Evolutionary conservation across 2,888 invertebrate genomes (phyloP).

Genomic region (Rhagonycha fulva): DNA sequence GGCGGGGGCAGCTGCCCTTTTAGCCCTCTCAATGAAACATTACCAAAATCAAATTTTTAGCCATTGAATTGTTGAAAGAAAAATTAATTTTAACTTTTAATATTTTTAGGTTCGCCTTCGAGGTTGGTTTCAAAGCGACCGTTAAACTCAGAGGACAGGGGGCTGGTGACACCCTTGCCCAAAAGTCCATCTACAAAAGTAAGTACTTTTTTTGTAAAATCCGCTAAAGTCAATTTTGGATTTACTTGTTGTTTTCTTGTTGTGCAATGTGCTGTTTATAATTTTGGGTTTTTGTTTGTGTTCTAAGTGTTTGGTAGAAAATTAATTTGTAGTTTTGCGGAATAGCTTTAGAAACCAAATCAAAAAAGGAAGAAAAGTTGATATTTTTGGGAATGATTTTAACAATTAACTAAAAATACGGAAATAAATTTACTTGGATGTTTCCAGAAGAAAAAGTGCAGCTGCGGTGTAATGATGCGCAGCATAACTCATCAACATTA

Average conservation of each 20-base stretch:
- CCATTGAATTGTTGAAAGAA: too few species aligned
- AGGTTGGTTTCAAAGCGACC: slow-evolving; percentile 58
- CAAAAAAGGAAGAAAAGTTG: background rate
- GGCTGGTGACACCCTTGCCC: slow-evolving; percentile 53
- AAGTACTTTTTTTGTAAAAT: slow-evolving; percentile 30
- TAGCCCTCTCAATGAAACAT: too few species aligned
- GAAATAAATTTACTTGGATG: background rate
- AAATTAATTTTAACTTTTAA: background rate
- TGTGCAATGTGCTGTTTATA: slow-evolving; percentile 49
- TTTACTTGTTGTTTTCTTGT: slow-evolving; percentile 37
- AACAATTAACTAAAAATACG: background rate
- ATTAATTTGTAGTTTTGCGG: background rate
- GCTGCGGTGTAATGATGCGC: background rate
- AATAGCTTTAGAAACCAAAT: background rate
- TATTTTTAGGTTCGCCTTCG: slow-evolving; percentile 57
- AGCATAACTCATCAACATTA: background rate
- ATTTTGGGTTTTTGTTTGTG: background rate
- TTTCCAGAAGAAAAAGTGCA: background rate
- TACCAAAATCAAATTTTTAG: too few species aligned
- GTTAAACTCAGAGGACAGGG: slow-evolving; percentile 52
- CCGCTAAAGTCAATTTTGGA: background rate
- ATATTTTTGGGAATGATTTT: background rate
- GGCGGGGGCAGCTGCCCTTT: too few species aligned
- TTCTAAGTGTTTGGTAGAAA: background rate
- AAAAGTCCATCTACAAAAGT: slow-evolving; percentile 59